Percentiles rank a stretch among this genome's conserved stretches.
These are phyloP conservation scores for Tachuris rubrigastra DNA, from an alignment of 2,113 vertebrate genomes.

Conservation along the genomic window DNA sequence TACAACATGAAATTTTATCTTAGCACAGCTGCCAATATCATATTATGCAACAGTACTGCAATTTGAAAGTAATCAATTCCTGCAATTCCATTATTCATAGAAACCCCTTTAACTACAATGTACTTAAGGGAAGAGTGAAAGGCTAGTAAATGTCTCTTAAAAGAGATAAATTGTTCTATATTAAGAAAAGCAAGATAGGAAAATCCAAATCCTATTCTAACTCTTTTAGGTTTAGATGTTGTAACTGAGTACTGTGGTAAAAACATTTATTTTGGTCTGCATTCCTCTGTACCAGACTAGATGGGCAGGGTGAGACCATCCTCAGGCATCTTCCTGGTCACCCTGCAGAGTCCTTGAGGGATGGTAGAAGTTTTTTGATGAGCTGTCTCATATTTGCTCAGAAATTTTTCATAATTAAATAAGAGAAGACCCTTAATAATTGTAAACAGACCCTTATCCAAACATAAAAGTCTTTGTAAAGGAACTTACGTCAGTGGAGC, in stretches of 20 bases:
- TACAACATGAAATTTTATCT: not conserved
- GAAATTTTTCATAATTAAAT: not conserved
- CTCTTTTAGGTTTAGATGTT: not conserved
- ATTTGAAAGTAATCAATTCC: constrained; percentile 11
- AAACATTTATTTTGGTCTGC: not conserved
- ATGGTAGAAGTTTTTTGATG: not conserved
- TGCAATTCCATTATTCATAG: not conserved
- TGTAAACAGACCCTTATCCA: not conserved
- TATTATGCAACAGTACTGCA: not conserved
- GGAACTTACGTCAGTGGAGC: not conserved
- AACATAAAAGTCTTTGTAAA: not conserved
- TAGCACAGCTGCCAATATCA: not conserved
- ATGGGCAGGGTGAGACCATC: not conserved
- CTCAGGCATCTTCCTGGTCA: not conserved
- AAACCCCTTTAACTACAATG: not conserved
- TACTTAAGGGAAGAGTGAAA: not conserved
- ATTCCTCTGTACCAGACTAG: not conserved
- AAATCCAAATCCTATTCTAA: not conserved
- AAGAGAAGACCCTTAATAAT: not conserved
- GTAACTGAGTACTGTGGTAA: not conserved
- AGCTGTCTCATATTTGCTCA: not conserved
- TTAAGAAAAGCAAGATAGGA: not conserved
- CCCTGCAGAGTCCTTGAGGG: not conserved
- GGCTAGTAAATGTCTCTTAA: not conserved
- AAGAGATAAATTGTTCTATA: not conserved